These are phyloP conservation scores for Yponomeuta evonymella DNA, from an alignment of 2,888 invertebrate species.

Conservation along the genomic window DNA sequence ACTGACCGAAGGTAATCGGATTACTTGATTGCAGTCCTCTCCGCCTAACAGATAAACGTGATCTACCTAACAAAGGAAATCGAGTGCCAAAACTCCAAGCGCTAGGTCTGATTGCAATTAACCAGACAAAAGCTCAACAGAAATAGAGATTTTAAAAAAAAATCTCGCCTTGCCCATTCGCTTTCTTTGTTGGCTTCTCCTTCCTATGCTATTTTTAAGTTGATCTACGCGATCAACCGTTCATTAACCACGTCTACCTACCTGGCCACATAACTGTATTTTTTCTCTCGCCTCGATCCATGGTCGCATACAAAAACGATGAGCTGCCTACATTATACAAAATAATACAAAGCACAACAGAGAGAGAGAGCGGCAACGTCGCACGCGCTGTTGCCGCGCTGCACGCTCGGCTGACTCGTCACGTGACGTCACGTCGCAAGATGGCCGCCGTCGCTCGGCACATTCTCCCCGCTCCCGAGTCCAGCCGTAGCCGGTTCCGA, in stretches of 20 bases:
- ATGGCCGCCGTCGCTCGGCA: constrained; percentile 70
- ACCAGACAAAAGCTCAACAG: background rate
- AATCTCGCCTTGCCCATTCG: background rate
- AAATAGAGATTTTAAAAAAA: background rate
- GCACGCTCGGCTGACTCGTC: constrained; percentile 71
- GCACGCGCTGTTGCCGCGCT: constrained; percentile 66
- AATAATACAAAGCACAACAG: constrained; percentile 52
- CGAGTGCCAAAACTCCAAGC: background rate
- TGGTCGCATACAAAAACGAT: constrained; percentile 56
- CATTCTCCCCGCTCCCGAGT: constrained; percentile 41
- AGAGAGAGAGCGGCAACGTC: constrained; percentile 57
- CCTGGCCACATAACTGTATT: constrained; percentile 68
- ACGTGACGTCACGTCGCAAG: constrained; percentile 77
- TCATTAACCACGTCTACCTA: constrained; percentile 56
- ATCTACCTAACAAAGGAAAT: constrained; percentile 9
- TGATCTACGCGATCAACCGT: constrained; percentile 28
- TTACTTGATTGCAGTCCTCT: constrained; percentile 48
- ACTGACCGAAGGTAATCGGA: constrained; percentile 32
- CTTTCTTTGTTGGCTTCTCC: constrained; percentile 1
- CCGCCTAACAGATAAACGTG: constrained; percentile 24
- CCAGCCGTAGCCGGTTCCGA: constrained; percentile 57
- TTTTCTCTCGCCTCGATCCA: constrained; percentile 49
- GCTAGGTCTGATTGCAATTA: background rate
- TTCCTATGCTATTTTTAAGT: background rate
- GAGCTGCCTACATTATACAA: constrained; percentile 43